phyloP scores from a whole-genome alignment of 2,113 vertebrate species.

The Monarcha castaneiventris region DNA sequence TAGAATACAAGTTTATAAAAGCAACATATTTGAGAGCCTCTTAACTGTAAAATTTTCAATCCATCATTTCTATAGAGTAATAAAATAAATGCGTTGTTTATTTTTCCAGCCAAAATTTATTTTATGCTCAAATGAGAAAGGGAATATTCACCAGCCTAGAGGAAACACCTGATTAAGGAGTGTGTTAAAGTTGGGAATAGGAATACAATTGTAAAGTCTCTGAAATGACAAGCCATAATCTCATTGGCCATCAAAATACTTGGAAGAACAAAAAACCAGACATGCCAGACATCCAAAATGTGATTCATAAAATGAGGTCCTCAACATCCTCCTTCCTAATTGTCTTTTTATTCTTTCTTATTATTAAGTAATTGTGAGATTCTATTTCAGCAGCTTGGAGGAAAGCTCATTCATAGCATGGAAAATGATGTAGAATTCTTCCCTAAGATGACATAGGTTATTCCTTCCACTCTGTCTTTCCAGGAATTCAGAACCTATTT shows the following conservation, averaged over 20 bases:
- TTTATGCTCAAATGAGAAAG: background rate
- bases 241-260: background rate
- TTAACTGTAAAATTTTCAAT: background rate
- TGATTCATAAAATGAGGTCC: background rate
- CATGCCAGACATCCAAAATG: background rate
- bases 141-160: background rate
- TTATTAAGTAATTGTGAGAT: background rate
- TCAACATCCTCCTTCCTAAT: background rate
- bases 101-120: background rate
- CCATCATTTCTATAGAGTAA: background rate
- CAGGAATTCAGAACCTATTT: background rate
- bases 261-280: background rate
- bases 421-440: background rate
- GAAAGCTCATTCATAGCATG: background rate
- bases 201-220: background rate
- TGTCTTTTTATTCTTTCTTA: background rate
- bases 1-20: background rate
- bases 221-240: background rate
- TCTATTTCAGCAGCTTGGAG: background rate
- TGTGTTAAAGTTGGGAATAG: background rate
- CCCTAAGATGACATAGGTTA: background rate
- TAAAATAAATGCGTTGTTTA: background rate
- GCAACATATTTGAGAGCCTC: background rate
- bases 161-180: background rate
- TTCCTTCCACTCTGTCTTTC: background rate